Conservation (phyloP, 64 coral and sea anemone genomes). For the Trachythela sp. region DNA sequence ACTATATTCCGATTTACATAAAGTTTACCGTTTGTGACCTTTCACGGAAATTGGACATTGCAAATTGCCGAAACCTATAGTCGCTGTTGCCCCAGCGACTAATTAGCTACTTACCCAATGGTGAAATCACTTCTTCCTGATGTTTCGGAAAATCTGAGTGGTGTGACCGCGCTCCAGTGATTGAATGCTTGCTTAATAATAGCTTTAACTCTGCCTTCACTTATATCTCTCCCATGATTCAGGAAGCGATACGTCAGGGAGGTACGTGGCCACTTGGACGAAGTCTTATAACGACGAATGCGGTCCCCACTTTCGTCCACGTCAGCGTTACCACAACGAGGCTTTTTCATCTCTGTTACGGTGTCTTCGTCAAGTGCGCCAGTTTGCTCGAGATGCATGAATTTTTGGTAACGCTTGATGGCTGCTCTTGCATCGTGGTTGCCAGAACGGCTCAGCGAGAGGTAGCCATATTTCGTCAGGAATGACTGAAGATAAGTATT, state of each 20-base stretch:
- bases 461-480: background rate
- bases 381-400: slow-evolving; percentile 49
- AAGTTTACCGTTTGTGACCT: too few relatives aligned
- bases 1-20: too few relatives aligned
- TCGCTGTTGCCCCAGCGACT: too few relatives aligned
- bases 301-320: slow-evolving; percentile 41
- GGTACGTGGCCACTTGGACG: background rate
- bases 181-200: background rate
- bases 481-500: background rate
- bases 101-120: background rate
- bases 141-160: background rate
- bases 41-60: background rate
- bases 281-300: background rate
- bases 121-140: background rate
- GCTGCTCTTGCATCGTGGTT: slow-evolving; percentile 64
- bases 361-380: slow-evolving; percentile 60
- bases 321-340: slow-evolving; percentile 70
- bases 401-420: slow-evolving; percentile 56
- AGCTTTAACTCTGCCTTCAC: background rate
- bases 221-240: background rate
- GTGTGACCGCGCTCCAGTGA: background rate
- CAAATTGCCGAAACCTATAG: background rate
- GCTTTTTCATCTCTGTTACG: slow-evolving; percentile 65
- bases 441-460: slow-evolving; percentile 38
- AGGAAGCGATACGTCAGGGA: background rate